Base-by-base conservation (phyloP, 1,140 invertebrate species). In the Microplitis demolitor region DNA sequence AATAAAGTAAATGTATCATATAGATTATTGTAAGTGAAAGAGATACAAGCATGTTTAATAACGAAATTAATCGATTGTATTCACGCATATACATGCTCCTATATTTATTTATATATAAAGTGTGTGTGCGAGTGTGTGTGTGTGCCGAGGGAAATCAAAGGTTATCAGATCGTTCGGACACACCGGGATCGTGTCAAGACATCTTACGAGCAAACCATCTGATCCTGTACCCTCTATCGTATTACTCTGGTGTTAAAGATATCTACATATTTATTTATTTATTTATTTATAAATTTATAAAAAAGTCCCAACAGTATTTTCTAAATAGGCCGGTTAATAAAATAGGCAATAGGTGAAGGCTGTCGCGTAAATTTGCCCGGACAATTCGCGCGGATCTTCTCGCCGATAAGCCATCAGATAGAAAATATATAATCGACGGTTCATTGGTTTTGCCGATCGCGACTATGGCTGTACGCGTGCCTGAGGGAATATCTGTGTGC, bases 391-490 rank as follows among this genome's bases (percentile, higher is more conserved):
- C 69, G 69, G 69, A 71, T 71, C 51, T 50, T 61, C 16, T 58
- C 54, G 16, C 9, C 4, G 56, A 58, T 58, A 58, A 58, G 16
- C 24, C 24, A 16, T 54, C 24, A 16, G 14, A 58, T 58, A 24
- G 56, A 58, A 24, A 9, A 11, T 58, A 54, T 62, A 72, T 72
- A 72, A 72, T 72, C 71, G 64, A 72, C 66, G 66, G 66, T 62
- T 71, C 70, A 71, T 71, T 54, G 70, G 70, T 66, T 64, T 53
- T 63, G 45, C 9, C 35, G 58, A 73, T 67, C 58, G 35, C 35
- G 60, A 53, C 69, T 31, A 64, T 71, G 62, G 34, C 62, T 71
- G 24, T 53, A 50, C 71, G 39, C 71, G 45, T 67, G 50, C 56
- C 34, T 24, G 61, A 56, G 64, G 51, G 66, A 66, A 71, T 56